Percentiles rank a stretch among this genome's conserved stretches.
Evolutionary conservation across 2,113 vertebrate species (phyloP).

Genomic region (Toxotes jaculatrix): DNA sequence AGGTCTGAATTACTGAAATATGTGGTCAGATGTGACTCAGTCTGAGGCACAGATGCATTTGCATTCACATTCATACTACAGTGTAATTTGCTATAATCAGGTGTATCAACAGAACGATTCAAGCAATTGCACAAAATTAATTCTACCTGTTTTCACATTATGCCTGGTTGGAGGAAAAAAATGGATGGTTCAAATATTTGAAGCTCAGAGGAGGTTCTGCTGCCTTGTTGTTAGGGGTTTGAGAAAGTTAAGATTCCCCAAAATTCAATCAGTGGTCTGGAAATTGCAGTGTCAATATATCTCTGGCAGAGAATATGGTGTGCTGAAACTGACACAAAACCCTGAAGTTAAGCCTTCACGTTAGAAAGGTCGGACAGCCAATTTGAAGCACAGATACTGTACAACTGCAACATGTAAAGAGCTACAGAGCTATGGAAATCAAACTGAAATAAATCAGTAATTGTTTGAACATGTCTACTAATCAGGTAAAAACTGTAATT

Average conservation of each 20-base stretch:
- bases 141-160: conserved; percentile 61
- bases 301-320: not conserved
- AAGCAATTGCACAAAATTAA: conserved; percentile 57
- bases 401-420: not conserved
- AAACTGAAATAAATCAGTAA: too few relatives aligned
- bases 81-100: conserved; percentile 63
- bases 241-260: conserved; percentile 14
- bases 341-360: not conserved
- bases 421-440: too few relatives aligned
- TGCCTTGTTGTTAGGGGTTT: not conserved
- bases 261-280: not conserved
- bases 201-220: conserved; percentile 4
- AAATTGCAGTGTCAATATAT: not conserved
- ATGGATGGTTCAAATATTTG: not conserved
- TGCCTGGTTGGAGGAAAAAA: conserved; percentile 6
- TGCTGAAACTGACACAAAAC: not conserved
- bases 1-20: conserved; percentile 26
- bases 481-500: too few relatives aligned
- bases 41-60: conserved; percentile 16
- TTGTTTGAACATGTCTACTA: too few relatives aligned
- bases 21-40: conserved; percentile 2
- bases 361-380: not conserved
- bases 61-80: conserved; percentile 31
- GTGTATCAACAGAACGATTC: conserved; percentile 57
- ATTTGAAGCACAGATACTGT: not conserved